These are phyloP conservation scores for Zalophus californianus DNA, from an alignment of 2,797 vertebrate species.

Conservation along the genomic window DNA sequence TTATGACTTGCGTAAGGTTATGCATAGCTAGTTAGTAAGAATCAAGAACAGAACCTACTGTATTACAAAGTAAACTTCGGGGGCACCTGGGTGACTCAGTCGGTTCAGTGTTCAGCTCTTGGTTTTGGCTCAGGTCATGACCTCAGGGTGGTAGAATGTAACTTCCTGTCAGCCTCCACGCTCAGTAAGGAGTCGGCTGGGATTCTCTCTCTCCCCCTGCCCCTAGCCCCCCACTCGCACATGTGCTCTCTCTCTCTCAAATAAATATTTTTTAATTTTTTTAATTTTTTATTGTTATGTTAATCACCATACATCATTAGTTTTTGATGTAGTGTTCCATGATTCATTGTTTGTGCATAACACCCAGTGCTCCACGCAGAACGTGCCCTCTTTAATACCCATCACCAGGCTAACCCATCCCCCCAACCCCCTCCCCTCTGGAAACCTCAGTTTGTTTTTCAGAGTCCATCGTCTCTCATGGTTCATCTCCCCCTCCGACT, in stretches of 20 bases:
- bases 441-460: too few relatives aligned
- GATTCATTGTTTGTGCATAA: too few relatives aligned
- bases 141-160: background rate
- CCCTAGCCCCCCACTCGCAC: background rate
- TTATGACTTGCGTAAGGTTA: background rate
- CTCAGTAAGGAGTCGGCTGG: background rate
- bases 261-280: background rate
- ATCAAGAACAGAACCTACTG: background rate
- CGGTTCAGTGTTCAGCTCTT: background rate
- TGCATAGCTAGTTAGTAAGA: background rate
- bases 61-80: too few relatives aligned
- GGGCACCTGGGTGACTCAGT: background rate
- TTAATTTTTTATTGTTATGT: too few relatives aligned
- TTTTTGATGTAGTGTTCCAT: too few relatives aligned
- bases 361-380: too few relatives aligned
- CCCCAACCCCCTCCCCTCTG: too few relatives aligned
- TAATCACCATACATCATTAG: too few relatives aligned
- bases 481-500: too few relatives aligned
- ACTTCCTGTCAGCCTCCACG: accelerated
- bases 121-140: background rate
- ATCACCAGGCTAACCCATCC: too few relatives aligned
- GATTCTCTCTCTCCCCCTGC: background rate
- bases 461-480: too few relatives aligned
- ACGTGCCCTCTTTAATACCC: too few relatives aligned
- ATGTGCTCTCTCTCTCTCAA: background rate